Evolutionary conservation across 2,113 vertebrate species (phyloP), one percentile per base, ranked within the genome.

Genomic region (Myrmecophaga tridactyla): DNA sequence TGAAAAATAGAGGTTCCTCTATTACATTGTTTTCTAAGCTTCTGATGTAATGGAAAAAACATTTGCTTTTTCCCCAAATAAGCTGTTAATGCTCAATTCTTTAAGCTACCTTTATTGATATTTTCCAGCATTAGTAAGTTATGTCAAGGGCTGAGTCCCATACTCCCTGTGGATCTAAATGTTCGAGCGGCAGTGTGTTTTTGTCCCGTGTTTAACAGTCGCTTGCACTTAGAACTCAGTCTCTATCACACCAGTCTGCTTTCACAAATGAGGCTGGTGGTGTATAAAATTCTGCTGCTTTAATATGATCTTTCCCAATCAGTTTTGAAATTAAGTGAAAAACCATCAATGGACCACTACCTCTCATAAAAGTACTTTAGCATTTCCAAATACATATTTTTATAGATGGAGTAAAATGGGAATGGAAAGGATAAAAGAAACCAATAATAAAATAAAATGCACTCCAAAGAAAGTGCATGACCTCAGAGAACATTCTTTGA

Each of bases 1-100:
- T 90, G 60, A 93, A 96, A 96, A 94, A 94, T 58, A 85, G 6
- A 96, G 73, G 60, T 89, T 94, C 76, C 11, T 86, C 48, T 90
- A 72, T 78, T 90, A 76, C 27, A 62, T 36, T 46, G 56, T 89
- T 89, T 96, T 86, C 23, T 77, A 92, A 94, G 14, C 72, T 89
- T 89, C 60, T 86, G 27, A 75, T 70, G 4, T 77, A 89, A 93
- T 94, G 7, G 41, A 89, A 95, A n/a, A 89, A 86, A 81, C 27
- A 36, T 60, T 88, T 83, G 27, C 9, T 41, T 65, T 62, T 10
- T 12, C 8, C 8, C 53, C 39, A 43, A 39, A 82, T 83, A 92
- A 75, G 77, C 34, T 73, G 20, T 67, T 94, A 88, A 91, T 60
- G 62, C 13, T 88, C 69, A 95, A 89, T 29, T 20, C 34, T 60